Evolutionary conservation across 1,140 invertebrate species (phyloP), one percentile per base, ranked within the genome.

Genomic region (Zaprionus vittiger): DNA sequence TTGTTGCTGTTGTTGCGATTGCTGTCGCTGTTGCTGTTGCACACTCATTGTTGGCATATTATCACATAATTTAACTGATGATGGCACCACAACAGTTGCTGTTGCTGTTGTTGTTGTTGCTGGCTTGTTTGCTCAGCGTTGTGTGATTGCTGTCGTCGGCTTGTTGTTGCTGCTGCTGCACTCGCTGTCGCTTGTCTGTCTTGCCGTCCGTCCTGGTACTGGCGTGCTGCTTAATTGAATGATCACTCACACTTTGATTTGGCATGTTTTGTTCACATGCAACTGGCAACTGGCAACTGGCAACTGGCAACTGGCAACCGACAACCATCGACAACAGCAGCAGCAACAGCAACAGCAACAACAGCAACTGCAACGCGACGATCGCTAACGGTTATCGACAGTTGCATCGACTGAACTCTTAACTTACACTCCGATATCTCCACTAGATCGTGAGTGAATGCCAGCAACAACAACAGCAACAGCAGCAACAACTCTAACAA

Each of bases 41-140:
- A 87, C 83, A 87, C 84, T 89, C 84, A 89, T 89, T 89, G 84
- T 90, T 89, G 84, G 84, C 84, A 89, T 89, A 89, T 89, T 89
- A 89, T 89, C 84, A 89, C 84, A 89, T 89, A 90, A 89, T 89
- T 89, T 89, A 90, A 89, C 84, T 90, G 84, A 89, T 87, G 83
- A 87, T 87, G 83, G 78, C 78, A 87, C 80, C 65, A 71, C 71
- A 71, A 52, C 70, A 77, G 71, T 64, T 59, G 64, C 37, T 79
- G 64, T 37, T 66, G 52, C 24, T 71, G 34, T 17, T 71, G 34
- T 20, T 61, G 47, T 20, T 70, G 61, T 20, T 28, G 37, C 26
- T 73, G 65, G 67, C 80, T 81, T 83, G 79, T 80, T 64, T 73
- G 66, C 61, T 28, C 69, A 68, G 60, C 52, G 60, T 62, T 72